Percentiles rank a stretch among this genome's conserved stretches.
These are phyloP conservation scores for Apis dorsata DNA, from an alignment of 1,140 invertebrate species.

Conservation along the genomic window DNA sequence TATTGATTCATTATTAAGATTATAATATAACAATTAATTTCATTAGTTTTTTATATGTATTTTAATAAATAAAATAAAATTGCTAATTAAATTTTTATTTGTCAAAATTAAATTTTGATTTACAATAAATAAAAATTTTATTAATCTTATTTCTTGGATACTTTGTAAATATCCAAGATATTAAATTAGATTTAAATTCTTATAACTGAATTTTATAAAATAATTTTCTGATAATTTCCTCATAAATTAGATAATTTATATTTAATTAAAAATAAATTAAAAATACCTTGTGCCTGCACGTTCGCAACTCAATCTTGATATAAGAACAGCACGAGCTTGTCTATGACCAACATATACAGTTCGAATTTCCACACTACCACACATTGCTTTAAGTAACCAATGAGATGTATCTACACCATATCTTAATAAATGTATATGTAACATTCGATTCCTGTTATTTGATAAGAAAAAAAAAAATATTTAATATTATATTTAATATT, in stretches of 20 bases:
- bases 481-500: not conserved
- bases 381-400: conserved; percentile 96
- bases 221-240: no score
- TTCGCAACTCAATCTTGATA: conserved; percentile 98
- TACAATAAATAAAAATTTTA: no score
- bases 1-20: no score
- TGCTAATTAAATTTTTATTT: no score
- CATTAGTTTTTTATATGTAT: no score
- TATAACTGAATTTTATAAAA: no score
- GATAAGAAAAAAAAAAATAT: conserved; percentile 30
- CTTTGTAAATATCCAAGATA: no score
- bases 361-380: conserved; percentile 96
- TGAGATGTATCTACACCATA: conserved; percentile 92
- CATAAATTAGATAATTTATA: not conserved
- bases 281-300: conserved; percentile 92
- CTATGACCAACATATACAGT: conserved; percentile 97
- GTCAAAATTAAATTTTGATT: no score
- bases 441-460: conserved; percentile 89
- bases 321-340: conserved; percentile 95
- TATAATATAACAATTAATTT: no score
- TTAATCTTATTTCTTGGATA: no score
- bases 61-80: no score
- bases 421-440: conserved; percentile 94
- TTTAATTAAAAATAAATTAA: conserved; percentile 1
- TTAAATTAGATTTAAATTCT: no score